These are phyloP conservation scores for Spinus pinus DNA, from an alignment of 2,797 vertebrate species.

Conservation along the genomic window DNA sequence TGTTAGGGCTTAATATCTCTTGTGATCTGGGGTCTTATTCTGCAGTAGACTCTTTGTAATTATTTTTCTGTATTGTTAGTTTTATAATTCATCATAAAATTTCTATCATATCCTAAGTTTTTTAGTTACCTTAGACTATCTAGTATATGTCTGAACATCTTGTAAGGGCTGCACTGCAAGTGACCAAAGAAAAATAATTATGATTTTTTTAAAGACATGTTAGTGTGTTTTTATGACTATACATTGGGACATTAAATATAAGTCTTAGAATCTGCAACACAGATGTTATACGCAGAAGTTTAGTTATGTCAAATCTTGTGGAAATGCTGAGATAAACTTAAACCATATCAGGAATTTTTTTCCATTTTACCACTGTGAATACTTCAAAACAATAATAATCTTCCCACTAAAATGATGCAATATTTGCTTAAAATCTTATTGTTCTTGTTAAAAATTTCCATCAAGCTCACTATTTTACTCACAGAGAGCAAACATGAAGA, in stretches of 20 bases:
- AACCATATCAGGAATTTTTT: not conserved
- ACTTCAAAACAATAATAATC: not conserved
- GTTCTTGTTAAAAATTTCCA: not conserved
- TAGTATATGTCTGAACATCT: not conserved
- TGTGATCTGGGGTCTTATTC: not conserved
- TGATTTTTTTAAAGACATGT: not conserved
- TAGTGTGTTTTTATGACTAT: not conserved
- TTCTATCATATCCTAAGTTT: not conserved
- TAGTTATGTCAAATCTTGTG: not conserved
- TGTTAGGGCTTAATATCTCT: not conserved
- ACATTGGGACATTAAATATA: not conserved
- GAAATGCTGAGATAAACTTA: not conserved
- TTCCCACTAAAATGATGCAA: not conserved
- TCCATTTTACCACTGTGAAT: not conserved
- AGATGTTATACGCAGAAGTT: not conserved
- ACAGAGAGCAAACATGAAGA: not conserved
- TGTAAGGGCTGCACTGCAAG: not conserved
- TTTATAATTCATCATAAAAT: not conserved
- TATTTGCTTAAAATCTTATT: not conserved
- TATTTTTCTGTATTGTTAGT: not conserved
- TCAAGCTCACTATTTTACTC: not conserved
- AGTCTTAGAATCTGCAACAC: not conserved
- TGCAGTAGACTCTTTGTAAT: not conserved
- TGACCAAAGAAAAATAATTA: not conserved
- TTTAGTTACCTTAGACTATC: not conserved